phyloP scores from a whole-genome alignment of 1,140 invertebrate genomes.

The Papilio aristodemus region DNA sequence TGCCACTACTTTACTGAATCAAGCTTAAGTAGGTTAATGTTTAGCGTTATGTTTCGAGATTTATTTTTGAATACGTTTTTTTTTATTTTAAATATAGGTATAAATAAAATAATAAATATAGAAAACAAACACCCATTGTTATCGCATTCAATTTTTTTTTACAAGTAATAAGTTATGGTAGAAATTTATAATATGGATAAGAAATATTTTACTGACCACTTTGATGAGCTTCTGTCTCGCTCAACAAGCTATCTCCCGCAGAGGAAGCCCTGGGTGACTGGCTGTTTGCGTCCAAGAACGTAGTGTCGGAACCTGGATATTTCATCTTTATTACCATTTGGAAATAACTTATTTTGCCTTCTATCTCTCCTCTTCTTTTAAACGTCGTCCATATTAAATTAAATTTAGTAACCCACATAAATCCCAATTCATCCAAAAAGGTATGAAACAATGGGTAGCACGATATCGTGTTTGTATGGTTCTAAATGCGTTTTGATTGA shows the following conservation, averaged over 20 bases:
- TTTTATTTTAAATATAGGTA: not conserved
- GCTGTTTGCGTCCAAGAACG: conserved; percentile 71
- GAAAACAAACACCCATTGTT: conserved; percentile 3
- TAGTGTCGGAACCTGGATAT: conserved; percentile 69
- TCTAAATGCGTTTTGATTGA: conserved; percentile 1
- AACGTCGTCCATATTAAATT: too few species aligned
- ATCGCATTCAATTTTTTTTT: not conserved
- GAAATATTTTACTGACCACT: conserved; percentile 63
- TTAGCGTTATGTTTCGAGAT: conserved; percentile 10
- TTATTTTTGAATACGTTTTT: conserved; percentile 10
- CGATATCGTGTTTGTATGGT: conserved; percentile 5
- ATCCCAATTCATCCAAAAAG: too few species aligned
- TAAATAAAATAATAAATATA: conserved; percentile 18
- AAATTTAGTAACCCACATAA: too few species aligned
- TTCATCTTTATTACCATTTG: conserved; percentile 24
- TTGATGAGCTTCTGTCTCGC: conserved; percentile 76
- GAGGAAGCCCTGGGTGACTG: conserved; percentile 73
- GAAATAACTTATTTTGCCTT: not conserved
- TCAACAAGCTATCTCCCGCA: conserved; percentile 70
- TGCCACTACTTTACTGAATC: conserved; percentile 70
- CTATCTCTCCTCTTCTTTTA: too few species aligned
- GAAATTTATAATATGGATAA: conserved; percentile 25
- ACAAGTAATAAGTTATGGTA: not conserved
- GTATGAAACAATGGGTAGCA: not conserved
- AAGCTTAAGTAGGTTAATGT: conserved; percentile 51